phyloP scores from a whole-genome alignment of 23 tunicate genomes.

The Trididemnum clinides region DNA sequence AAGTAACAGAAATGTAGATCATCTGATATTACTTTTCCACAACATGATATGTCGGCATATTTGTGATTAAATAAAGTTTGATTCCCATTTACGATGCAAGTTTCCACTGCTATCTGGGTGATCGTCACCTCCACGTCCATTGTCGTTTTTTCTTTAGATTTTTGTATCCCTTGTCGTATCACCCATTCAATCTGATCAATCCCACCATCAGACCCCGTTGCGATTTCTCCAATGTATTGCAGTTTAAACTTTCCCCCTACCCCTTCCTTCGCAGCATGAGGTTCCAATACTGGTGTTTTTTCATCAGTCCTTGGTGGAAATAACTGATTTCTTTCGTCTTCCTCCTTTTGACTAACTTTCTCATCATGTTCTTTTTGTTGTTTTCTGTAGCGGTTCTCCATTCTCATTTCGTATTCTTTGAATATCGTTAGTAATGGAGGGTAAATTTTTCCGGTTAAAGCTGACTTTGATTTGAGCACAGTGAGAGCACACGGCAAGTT shows the following conservation, averaged over 20 bases:
- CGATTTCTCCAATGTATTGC: slow-evolving; percentile 70
- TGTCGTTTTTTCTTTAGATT: slow-evolving; percentile 27
- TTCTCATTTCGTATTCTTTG: slow-evolving; percentile 47
- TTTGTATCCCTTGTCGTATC: slow-evolving; percentile 47
- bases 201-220: slow-evolving; percentile 69
- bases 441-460: slow-evolving; percentile 58
- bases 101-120: slow-evolving; percentile 72
- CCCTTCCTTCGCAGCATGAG: slow-evolving; percentile 58
- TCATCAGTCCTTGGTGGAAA: slow-evolving; percentile 49
- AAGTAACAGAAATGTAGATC: slow-evolving; percentile 83
- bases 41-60: slow-evolving; percentile 89
- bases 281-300: slow-evolving; percentile 71
- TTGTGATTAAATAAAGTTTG: slow-evolving; percentile 63
- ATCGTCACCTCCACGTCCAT: slow-evolving; percentile 56
- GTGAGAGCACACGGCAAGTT: slow-evolving; percentile 71
- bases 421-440: slow-evolving; percentile 51
- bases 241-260: slow-evolving; percentile 53
- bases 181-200: slow-evolving; percentile 71
- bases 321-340: slow-evolving; percentile 1
- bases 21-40: slow-evolving; percentile 75
- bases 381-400: slow-evolving; percentile 60
- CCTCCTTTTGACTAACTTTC: slow-evolving; percentile 35
- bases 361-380: slow-evolving; percentile 57
- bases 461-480: slow-evolving; percentile 58
- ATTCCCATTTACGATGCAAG: background rate